These are phyloP conservation scores for Dicranocentrus wangi DNA, from an alignment of 2,888 invertebrate genomes.

Conservation along the genomic window DNA sequence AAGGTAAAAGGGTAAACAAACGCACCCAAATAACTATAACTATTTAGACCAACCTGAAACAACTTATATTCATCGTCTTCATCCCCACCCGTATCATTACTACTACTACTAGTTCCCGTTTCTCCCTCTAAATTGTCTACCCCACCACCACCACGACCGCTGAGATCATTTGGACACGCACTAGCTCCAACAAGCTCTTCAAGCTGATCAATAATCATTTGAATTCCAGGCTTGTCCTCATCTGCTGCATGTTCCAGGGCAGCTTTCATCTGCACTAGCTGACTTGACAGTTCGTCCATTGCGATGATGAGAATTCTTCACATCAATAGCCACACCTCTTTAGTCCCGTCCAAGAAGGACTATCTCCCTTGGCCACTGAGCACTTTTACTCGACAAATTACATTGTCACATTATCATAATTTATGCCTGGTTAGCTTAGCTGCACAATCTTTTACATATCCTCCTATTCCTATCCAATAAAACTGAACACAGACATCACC, in stretches of 20 bases:
- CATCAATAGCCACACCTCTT: no score
- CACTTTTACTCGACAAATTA: no score
- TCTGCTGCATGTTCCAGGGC: constrained; percentile 62
- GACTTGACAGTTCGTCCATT: constrained; percentile 68
- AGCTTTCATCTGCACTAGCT: constrained; percentile 65
- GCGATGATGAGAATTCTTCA: no score
- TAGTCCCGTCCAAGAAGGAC: no score
- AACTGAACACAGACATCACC: no score
- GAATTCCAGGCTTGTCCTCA: constrained; percentile 65
- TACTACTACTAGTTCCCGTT: background rate
- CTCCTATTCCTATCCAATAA: no score
- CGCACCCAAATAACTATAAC: background rate
- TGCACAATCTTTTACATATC: no score
- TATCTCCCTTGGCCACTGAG: no score
- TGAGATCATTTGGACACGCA: background rate
- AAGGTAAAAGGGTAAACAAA: background rate
- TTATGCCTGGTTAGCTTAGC: no score
- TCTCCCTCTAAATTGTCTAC: no score
- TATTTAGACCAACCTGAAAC: constrained; percentile 62
- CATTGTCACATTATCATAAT: no score
- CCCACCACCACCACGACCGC: background rate
- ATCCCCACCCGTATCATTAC: background rate
- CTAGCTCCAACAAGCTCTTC: constrained; percentile 52
- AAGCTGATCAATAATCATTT: constrained; percentile 66
- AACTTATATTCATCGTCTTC: constrained; percentile 62